Evolutionary conservation across 2,113 vertebrate species (phyloP).

Genomic region (Madoqua kirkii): DNA sequence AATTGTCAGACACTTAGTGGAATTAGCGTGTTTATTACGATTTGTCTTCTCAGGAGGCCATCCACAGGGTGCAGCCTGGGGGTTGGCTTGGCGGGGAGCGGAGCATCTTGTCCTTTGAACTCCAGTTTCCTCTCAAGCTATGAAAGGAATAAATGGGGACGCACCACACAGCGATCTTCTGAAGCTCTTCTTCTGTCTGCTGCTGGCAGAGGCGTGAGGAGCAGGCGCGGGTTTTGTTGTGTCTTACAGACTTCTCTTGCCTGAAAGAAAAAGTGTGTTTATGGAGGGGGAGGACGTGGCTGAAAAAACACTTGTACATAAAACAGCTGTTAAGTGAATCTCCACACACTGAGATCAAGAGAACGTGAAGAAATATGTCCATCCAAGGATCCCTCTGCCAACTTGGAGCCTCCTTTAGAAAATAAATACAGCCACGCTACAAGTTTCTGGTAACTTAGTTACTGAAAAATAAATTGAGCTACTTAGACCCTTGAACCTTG

Average conservation of each 20-base stretch:
- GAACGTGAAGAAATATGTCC: slow-evolving; percentile 86
- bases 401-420: slow-evolving; percentile 82
- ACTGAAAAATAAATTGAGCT: slow-evolving; percentile 85
- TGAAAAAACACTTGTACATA: slow-evolving; percentile 88
- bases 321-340: slow-evolving; percentile 86
- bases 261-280: slow-evolving; percentile 75
- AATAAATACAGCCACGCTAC: slow-evolving; percentile 82
- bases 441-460: slow-evolving; percentile 84
- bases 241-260: slow-evolving; percentile 72
- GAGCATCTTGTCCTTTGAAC: neutral
- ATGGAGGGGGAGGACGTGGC: slow-evolving; percentile 84
- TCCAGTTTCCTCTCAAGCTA: neutral
- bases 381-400: slow-evolving; percentile 83
- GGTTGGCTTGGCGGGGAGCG: neutral
- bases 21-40: neutral
- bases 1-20: neutral
- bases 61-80: neutral
- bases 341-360: slow-evolving; percentile 84
- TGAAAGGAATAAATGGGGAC: neutral
- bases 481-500: slow-evolving; percentile 80
- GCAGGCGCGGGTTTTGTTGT: slow-evolving; percentile 59
- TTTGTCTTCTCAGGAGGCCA: neutral
- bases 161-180: neutral
- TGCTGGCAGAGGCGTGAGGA: slow-evolving; percentile 44
- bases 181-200: slow-evolving; percentile 13